Percentiles rank a stretch among this genome's conserved stretches.
Conservation (phyloP, 1,140 invertebrate genomes). For the Achroia grisella region DNA sequence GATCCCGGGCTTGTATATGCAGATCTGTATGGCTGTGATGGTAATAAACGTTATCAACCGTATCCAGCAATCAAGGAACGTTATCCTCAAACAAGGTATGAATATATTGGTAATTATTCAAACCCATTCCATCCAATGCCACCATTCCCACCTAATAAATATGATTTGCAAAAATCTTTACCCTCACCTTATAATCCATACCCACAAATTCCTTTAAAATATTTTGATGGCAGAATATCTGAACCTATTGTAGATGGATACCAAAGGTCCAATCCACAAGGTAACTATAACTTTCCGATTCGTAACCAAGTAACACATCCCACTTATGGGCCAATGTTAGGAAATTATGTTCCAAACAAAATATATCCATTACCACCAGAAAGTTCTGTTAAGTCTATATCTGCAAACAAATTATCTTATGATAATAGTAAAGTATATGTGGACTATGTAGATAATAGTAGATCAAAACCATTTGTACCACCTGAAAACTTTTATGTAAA, state of each 20-base stretch:
- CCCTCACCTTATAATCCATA: slow-evolving; percentile 51
- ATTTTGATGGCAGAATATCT: slow-evolving; percentile 45
- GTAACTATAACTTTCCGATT: slow-evolving; percentile 39
- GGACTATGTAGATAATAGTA: slow-evolving; percentile 40
- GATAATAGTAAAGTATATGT: slow-evolving; percentile 50
- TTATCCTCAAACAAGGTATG: slow-evolving; percentile 58
- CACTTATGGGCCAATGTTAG: slow-evolving; percentile 41
- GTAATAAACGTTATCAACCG: slow-evolving; percentile 57
- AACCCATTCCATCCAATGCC: slow-evolving; percentile 45
- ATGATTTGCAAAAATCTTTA: slow-evolving; percentile 48
- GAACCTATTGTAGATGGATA: slow-evolving; percentile 48
- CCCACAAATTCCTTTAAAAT: slow-evolving; percentile 53
- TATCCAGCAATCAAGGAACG: slow-evolving; percentile 55
- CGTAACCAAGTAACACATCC: slow-evolving; percentile 46
- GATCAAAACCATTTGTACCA: slow-evolving; percentile 36
- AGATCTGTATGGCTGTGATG: slow-evolving; percentile 47
- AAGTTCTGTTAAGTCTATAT: slow-evolving; percentile 28
- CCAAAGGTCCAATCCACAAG: slow-evolving; percentile 45
- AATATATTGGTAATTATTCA: slow-evolving; percentile 55
- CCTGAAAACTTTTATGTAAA: slow-evolving; percentile 47
- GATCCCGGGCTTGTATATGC: slow-evolving; percentile 39
- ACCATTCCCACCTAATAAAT: slow-evolving; percentile 45
- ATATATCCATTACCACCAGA: slow-evolving; percentile 40
- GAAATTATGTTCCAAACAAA: slow-evolving; percentile 50
- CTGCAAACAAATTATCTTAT: slow-evolving; percentile 48